These are phyloP conservation scores for Timandra comae DNA, from an alignment of 2,888 invertebrate species.

Conservation along the genomic window DNA sequence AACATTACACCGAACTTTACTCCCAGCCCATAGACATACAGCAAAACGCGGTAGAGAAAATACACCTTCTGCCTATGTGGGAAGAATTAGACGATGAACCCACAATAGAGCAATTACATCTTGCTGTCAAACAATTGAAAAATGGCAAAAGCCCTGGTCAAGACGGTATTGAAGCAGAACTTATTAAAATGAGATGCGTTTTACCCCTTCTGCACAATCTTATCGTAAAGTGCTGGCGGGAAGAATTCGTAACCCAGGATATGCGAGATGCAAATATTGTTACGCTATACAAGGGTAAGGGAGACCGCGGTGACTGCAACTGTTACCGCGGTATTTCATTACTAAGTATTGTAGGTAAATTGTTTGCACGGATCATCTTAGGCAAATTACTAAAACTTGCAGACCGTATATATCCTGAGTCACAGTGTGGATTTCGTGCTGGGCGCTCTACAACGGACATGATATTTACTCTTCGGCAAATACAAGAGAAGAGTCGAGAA, in stretches of 20 bases:
- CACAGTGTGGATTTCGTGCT: constrained; percentile 13
- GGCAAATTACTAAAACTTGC: constrained; percentile 2
- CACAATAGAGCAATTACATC: too few relatives aligned
- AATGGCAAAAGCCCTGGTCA: background rate
- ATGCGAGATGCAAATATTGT: constrained; percentile 7
- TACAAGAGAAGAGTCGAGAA: constrained; percentile 15
- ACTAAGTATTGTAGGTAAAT: constrained; percentile 3
- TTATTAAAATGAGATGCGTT: background rate
- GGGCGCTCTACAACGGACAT: constrained; percentile 12
- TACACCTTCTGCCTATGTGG: too few relatives aligned
- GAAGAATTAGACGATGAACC: too few relatives aligned
- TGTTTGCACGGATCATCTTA: constrained; percentile 1
- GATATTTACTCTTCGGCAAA: constrained; percentile 12
- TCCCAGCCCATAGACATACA: too few relatives aligned
- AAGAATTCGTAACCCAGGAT: constrained; percentile 5
- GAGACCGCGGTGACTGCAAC: too few relatives aligned
- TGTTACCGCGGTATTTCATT: constrained; percentile 8
- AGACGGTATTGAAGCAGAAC: constrained; percentile 1
- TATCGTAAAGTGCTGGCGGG: background rate
- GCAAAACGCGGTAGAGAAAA: too few relatives aligned
- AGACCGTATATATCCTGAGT: constrained; percentile 9
- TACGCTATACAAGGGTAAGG: too few relatives aligned
- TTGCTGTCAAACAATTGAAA: too few relatives aligned
- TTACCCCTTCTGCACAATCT: too few relatives aligned
- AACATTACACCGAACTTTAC: too few relatives aligned